phyloP scores from a whole-genome alignment of 2,888 invertebrate genomes.

The Mythimna loreyi region DNA sequence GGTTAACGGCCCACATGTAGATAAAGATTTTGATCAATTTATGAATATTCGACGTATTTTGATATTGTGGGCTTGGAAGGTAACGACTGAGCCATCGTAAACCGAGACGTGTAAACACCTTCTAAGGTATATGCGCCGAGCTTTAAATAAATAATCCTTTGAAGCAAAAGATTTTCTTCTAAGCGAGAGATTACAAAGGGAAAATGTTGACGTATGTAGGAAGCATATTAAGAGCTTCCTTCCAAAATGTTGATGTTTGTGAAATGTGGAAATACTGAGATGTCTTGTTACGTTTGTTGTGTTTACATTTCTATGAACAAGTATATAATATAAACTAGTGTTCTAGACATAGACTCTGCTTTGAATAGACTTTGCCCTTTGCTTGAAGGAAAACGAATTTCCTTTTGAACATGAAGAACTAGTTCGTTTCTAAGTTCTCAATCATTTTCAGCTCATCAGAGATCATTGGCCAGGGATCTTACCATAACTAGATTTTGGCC shows the following conservation, averaged over 20 bases:
- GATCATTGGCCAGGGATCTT: too few species aligned
- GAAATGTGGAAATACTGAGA: slow-evolving; percentile 10
- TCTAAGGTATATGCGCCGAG: slow-evolving; percentile 20
- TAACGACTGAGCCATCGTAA: slow-evolving; percentile 23
- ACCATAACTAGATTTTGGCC: too few species aligned
- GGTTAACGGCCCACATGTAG: not conserved
- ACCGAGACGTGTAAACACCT: slow-evolving; percentile 16
- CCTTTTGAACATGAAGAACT: too few species aligned
- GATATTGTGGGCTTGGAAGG: slow-evolving; percentile 15
- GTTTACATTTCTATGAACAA: not conserved
- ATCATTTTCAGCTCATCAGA: too few species aligned
- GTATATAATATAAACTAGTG: too few species aligned
- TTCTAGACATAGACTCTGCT: too few species aligned
- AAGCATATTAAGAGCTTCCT: slow-evolving; percentile 8
- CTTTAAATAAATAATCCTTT: slow-evolving; percentile 38
- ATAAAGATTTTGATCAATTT: slow-evolving; percentile 24
- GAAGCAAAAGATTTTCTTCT: slow-evolving; percentile 14
- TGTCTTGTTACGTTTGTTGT: not conserved
- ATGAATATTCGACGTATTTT: slow-evolving; percentile 33
- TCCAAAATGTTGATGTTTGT: slow-evolving; percentile 13
- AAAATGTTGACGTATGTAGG: slow-evolving; percentile 15
- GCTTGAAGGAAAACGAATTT: not conserved
- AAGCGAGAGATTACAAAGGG: slow-evolving; percentile 5
- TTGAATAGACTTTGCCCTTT: too few species aligned
- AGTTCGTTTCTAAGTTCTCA: too few species aligned